Conservation (phyloP, 2,113 vertebrate genomes). For the Scartelaos histophorus region DNA sequence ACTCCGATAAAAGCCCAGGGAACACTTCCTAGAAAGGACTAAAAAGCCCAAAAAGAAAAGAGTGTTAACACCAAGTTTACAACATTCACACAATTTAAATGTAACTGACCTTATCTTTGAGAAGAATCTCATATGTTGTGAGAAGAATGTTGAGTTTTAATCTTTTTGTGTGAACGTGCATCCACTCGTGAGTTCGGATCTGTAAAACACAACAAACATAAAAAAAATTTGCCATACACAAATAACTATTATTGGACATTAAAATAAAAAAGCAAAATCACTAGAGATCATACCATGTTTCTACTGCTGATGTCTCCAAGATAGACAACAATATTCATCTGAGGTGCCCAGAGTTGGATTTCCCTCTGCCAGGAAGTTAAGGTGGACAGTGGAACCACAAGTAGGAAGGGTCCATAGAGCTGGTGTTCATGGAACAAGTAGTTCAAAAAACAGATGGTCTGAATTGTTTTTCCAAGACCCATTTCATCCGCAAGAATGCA, state of each 20-base stretch:
- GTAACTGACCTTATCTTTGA: conserved; percentile 92
- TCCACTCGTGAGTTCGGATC: conserved; percentile 99
- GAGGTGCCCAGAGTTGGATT: conserved; percentile 92
- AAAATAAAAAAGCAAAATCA: not conserved
- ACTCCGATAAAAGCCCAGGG: conserved; percentile 97
- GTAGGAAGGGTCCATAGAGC: conserved; percentile 91
- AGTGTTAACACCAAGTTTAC: not conserved
- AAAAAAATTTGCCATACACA: not conserved
- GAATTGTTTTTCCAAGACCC: conserved; percentile 98
- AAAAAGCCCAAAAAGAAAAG: not conserved
- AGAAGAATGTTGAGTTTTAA: conserved; percentile 96
- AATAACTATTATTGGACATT: not conserved
- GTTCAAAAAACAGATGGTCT: conserved; percentile 96
- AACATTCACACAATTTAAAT: not conserved
- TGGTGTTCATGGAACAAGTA: conserved; percentile 94
- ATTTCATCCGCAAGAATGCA: conserved; percentile 98
- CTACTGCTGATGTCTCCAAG: conserved; percentile 95
- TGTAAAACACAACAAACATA: conserved; percentile 45
- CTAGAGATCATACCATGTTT: conserved; percentile 85
- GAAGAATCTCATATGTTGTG: conserved; percentile 96
- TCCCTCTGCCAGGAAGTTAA: conserved; percentile 99
- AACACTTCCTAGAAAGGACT: conserved; percentile 91
- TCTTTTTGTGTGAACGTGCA: conserved; percentile 92
- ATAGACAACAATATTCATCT: conserved; percentile 96
- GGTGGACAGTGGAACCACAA: conserved; percentile 96